A percentile compares a stretch with the other conserved stretches of the same genome.
phyloP scores from a whole-genome alignment of 2,888 invertebrate species.

The Eupithecia exiguata region DNA sequence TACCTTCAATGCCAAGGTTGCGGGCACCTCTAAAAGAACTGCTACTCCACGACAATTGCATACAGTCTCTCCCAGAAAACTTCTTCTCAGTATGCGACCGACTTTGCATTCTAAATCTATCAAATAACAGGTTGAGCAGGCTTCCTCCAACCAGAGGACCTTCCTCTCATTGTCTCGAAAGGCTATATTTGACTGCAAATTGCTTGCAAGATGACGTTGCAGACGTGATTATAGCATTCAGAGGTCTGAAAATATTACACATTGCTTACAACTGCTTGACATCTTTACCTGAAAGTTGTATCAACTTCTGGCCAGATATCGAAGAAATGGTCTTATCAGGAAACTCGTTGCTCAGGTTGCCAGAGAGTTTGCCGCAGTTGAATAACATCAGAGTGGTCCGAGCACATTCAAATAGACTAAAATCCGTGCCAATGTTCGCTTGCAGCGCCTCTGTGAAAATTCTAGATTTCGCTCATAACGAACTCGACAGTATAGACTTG shows the following conservation, averaged over 20 bases:
- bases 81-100: slow-evolving; percentile 88
- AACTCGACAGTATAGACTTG: slow-evolving; percentile 91
- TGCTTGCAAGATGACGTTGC: slow-evolving; percentile 88
- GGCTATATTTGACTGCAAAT: slow-evolving; percentile 89
- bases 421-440: slow-evolving; percentile 90
- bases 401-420: slow-evolving; percentile 91
- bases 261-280: slow-evolving; percentile 91
- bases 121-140: slow-evolving; percentile 90
- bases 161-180: slow-evolving; percentile 86
- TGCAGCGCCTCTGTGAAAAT: slow-evolving; percentile 89
- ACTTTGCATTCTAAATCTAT: slow-evolving; percentile 88
- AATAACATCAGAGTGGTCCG: slow-evolving; percentile 89
- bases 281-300: slow-evolving; percentile 88
- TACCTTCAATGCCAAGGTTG: slow-evolving; percentile 88
- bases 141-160: slow-evolving; percentile 86
- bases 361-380: slow-evolving; percentile 89
- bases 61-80: slow-evolving; percentile 89
- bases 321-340: slow-evolving; percentile 93
- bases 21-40: slow-evolving; percentile 87
- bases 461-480: slow-evolving; percentile 93
- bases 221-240: slow-evolving; percentile 86
- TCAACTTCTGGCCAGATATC: slow-evolving; percentile 89
- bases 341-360: slow-evolving; percentile 89
- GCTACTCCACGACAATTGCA: slow-evolving; percentile 90
- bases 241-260: slow-evolving; percentile 87